Percentiles rank a stretch among this genome's conserved stretches.
These are phyloP conservation scores for Anas flavirostris DNA, from an alignment of 2,797 vertebrate species.

Conservation along the genomic window DNA sequence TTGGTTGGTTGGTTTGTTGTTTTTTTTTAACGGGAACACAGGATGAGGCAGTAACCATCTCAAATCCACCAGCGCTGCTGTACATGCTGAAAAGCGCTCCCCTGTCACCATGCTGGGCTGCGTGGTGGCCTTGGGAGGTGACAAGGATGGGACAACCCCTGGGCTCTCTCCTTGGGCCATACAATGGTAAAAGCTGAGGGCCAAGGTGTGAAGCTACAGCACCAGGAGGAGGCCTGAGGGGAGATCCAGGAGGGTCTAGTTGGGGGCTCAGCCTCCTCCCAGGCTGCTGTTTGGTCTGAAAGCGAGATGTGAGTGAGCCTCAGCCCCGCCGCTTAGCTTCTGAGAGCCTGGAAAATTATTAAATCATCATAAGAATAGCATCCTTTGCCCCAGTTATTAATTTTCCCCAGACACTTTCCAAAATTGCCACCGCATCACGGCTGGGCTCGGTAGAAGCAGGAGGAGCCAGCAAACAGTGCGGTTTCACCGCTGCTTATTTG, in stretches of 20 bases:
- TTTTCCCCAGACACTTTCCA: conserved; percentile 19
- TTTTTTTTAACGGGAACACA: background rate
- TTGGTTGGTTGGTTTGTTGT: background rate
- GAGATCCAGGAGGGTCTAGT: background rate
- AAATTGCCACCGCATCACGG: accelerated
- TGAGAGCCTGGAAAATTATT: conserved; percentile 11
- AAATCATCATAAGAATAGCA: background rate
- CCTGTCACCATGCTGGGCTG: background rate
- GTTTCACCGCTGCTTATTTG: conserved; percentile 18
- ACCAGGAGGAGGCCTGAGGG: background rate
- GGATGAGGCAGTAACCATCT: background rate
- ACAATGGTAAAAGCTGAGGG: background rate
- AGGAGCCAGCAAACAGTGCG: background rate
- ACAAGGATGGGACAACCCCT: background rate
- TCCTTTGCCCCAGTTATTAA: background rate
- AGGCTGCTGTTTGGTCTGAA: accelerated
- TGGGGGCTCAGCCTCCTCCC: background rate
- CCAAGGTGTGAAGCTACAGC: background rate
- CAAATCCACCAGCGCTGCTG: background rate
- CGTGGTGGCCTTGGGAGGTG: background rate
- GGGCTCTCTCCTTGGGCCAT: background rate
- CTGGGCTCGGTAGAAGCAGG: background rate
- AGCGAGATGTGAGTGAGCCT: background rate
- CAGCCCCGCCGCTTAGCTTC: background rate
- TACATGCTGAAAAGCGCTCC: accelerated